Evolutionary conservation across 2,113 vertebrate species (phyloP).

Genomic region (Bolborhynchus lineola): DNA sequence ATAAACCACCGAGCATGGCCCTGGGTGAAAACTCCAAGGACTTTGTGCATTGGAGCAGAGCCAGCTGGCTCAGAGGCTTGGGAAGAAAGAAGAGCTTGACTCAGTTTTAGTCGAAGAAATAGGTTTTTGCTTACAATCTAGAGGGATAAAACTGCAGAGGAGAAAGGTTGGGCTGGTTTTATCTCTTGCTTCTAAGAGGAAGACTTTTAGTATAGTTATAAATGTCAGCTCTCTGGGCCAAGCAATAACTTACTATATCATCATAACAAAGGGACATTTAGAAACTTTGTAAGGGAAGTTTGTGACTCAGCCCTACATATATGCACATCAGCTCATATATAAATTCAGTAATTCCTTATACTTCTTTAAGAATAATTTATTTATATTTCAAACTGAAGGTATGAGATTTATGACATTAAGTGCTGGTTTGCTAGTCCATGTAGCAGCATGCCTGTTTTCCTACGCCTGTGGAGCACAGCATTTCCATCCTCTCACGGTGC

Average conservation of each 20-base stretch:
- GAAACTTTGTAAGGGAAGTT: neutral
- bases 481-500: neutral
- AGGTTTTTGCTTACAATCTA: neutral
- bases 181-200: neutral
- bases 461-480: fast-evolving
- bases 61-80: neutral
- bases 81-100: neutral
- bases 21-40: neutral
- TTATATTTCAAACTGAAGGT: neutral
- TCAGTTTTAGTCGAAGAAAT: neutral
- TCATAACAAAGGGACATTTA: neutral
- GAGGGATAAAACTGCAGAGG: neutral
- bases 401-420: neutral
- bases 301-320: neutral
- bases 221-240: neutral
- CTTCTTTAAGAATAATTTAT: neutral
- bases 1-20: neutral
- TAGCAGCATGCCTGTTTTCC: neutral
- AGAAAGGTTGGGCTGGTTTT: neutral
- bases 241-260: neutral
- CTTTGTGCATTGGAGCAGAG: neutral
- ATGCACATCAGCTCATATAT: neutral
- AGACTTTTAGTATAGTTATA: neutral
- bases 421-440: neutral
- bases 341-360: neutral